A percentile compares a stretch with the other conserved stretches of the same genome.
Conservation (phyloP, 2,113 vertebrate genomes). For the Todiramphus saurophagus region DNA sequence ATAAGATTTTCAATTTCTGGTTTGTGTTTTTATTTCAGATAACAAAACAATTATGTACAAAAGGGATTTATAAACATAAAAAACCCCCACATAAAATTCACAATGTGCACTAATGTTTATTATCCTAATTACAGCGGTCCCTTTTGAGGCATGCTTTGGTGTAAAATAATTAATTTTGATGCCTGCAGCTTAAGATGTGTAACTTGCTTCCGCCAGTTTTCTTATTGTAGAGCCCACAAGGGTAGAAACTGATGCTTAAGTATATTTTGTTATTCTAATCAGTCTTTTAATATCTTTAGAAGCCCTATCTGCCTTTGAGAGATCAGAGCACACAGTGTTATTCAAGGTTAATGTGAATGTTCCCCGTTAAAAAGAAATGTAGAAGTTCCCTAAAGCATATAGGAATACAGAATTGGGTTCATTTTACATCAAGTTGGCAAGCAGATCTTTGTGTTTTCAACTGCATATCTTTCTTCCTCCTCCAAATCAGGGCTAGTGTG, state of each 20-base stretch:
- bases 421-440: not conserved
- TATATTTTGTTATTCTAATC: slow-evolving; percentile 36
- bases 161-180: slow-evolving; percentile 63
- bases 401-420: not conserved
- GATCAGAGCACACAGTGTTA: not conserved
- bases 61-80: slow-evolving; percentile 52
- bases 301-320: not conserved
- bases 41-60: not conserved
- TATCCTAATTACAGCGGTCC: slow-evolving; percentile 52
- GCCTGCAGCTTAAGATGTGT: slow-evolving; percentile 39
- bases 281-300: not conserved
- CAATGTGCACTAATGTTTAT: slow-evolving; percentile 25
- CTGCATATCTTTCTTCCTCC: not conserved
- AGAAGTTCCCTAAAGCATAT: not conserved
- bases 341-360: not conserved
- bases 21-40: slow-evolving; percentile 33
- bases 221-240: slow-evolving; percentile 27
- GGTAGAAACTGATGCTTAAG: slow-evolving; percentile 13
- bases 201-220: slow-evolving; percentile 31
- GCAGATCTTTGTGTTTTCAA: not conserved
- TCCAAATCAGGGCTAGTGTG: not conserved
- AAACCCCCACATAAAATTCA: not conserved
- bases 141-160: slow-evolving; percentile 43
- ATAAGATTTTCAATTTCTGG: slow-evolving; percentile 38
- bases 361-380: not conserved